Conservation (phyloP, 2,113 vertebrate species). For the Carassius carassius region DNA sequence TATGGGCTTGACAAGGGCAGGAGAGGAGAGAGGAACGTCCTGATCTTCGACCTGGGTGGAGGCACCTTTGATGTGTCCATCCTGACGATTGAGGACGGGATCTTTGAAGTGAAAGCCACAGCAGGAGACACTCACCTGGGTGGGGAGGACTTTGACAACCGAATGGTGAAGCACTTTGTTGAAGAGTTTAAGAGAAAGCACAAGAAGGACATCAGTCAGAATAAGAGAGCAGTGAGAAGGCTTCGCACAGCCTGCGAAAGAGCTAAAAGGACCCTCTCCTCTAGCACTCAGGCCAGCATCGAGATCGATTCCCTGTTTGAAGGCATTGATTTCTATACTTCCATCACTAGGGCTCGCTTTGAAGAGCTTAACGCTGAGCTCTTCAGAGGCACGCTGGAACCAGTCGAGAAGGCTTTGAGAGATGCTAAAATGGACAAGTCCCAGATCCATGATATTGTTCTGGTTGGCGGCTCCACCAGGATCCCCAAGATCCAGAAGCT, state of each 20-base stretch:
- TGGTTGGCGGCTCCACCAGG: conserved; percentile 72
- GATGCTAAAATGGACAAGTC: conserved; percentile 71
- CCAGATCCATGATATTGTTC: conserved; percentile 68
- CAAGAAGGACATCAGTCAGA: conserved; percentile 70
- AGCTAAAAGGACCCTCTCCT: conserved; percentile 72
- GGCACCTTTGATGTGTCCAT: conserved; percentile 71
- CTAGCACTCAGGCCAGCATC: conserved; percentile 70
- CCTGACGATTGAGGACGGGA: conserved; percentile 72
- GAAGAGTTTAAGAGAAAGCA: conserved; percentile 72
- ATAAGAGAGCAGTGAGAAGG: conserved; percentile 70
- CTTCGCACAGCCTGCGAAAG: conserved; percentile 71
- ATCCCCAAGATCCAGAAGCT: conserved; percentile 75
- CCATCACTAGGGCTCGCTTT: conserved; percentile 71
- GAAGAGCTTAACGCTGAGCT: conserved; percentile 72
- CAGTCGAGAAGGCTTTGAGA: conserved; percentile 69
- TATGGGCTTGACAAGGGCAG: conserved; percentile 88
- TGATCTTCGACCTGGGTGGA: conserved; percentile 63
- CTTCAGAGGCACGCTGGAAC: conserved; percentile 70
- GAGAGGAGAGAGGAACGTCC: conserved; percentile 66
- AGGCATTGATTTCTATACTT: conserved; percentile 73
- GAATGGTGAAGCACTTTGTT: conserved; percentile 71
- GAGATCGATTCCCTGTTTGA: conserved; percentile 73
- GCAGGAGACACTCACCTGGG: conserved; percentile 14
- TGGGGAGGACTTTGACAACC: not conserved
- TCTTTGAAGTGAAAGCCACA: conserved; percentile 68